Evolutionary conservation across 2,797 vertebrate genomes (phyloP).

Genomic region (Crenuchus spilurus): DNA sequence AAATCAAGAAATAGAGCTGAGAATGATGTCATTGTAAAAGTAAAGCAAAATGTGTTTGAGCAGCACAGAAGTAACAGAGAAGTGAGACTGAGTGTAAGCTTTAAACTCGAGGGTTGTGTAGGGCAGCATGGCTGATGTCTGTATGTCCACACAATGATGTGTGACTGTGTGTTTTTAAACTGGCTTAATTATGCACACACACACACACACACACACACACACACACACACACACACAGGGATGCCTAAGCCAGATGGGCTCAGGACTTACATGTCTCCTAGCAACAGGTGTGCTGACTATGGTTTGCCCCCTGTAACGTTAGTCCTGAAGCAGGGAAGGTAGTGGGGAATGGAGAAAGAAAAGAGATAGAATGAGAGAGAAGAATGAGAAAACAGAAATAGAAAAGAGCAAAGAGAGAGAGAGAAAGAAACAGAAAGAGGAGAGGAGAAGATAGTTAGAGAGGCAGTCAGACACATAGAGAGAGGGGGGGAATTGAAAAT

Average conservation of each 20-base stretch:
- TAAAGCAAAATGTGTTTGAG: too few species aligned
- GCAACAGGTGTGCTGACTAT: constrained; percentile 84
- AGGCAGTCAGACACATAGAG: constrained; percentile 7
- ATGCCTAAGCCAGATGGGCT: constrained; percentile 81
- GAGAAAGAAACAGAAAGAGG: not conserved
- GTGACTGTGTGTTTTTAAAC: constrained; percentile 39
- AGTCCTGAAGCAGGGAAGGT: constrained; percentile 27
- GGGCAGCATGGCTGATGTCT: not conserved
- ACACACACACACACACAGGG: constrained; percentile 71
- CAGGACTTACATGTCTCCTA: constrained; percentile 84
- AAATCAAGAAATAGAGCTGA: too few species aligned
- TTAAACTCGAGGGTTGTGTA: not conserved
- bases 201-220: constrained; percentile 35
- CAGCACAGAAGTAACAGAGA: too few species aligned
- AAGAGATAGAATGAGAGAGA: not conserved
- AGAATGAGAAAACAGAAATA: constrained; percentile 6
- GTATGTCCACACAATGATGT: constrained; percentile 5
- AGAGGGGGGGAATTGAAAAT: not conserved
- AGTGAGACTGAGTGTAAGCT: not conserved
- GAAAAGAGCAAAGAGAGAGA: not conserved
- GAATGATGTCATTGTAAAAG: too few species aligned
- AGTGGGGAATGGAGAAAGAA: not conserved
- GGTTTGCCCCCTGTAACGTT: constrained; percentile 62
- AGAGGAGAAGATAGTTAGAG: not conserved
- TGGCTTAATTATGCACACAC: constrained; percentile 34